These are phyloP conservation scores for Diarsia rubi DNA, from an alignment of 2,888 invertebrate genomes.

Conservation along the genomic window DNA sequence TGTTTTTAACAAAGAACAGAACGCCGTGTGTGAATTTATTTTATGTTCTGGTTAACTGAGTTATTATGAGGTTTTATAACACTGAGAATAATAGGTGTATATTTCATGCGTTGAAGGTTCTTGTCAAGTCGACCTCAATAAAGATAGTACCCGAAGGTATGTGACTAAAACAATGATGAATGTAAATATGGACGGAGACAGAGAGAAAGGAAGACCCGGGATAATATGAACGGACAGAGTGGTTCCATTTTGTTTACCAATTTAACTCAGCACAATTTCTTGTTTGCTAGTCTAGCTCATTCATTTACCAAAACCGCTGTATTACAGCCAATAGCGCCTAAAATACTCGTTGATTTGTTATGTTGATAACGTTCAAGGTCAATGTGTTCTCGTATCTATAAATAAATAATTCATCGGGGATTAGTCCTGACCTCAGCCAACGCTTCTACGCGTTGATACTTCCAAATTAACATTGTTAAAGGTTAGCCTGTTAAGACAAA, in stretches of 20 bases:
- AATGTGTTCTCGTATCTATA: slow-evolving; percentile 24
- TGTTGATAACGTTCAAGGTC: slow-evolving; percentile 47
- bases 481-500: slow-evolving; percentile 21
- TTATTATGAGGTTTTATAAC: neutral
- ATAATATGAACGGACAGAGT: neutral
- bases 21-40: slow-evolving; percentile 3
- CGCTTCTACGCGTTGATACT: slow-evolving; percentile 29
- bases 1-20: slow-evolving; percentile 28
- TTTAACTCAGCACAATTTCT: neutral
- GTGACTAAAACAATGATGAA: neutral
- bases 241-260: neutral
- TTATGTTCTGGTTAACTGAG: slow-evolving; percentile 10
- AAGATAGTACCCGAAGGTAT: neutral
- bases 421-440: slow-evolving; percentile 56
- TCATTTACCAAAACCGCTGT: neutral
- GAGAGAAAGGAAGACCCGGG: neutral
- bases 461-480: slow-evolving; percentile 9
- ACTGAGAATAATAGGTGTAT: neutral
- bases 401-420: slow-evolving; percentile 52
- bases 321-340: neutral
- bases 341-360: slow-evolving; percentile 31
- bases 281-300: slow-evolving; percentile 1
- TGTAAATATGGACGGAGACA: neutral
- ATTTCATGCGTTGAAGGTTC: neutral
- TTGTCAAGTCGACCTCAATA: neutral